Conservation (phyloP, 1,140 invertebrate species). For the Batillaria attramentaria region DNA sequence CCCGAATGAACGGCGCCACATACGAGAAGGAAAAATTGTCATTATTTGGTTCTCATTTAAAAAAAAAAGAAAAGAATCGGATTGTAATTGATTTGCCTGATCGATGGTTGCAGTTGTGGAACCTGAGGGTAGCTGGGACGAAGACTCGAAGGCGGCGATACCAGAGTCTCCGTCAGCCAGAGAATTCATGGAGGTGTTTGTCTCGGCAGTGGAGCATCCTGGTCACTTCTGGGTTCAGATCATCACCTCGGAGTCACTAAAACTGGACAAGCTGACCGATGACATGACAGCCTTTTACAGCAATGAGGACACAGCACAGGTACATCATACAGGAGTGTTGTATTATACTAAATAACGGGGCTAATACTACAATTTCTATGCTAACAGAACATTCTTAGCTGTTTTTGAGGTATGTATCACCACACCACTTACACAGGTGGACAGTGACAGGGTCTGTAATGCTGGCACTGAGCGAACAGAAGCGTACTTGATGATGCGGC, state of each 20-base stretch:
- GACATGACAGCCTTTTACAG: conserved; percentile 86
- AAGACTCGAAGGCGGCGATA: neutral
- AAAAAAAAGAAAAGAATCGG: neutral
- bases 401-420: no score
- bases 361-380: no score
- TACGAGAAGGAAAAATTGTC: neutral
- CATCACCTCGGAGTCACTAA: conserved; percentile 78
- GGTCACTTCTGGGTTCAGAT: conserved; percentile 89
- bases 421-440: no score
- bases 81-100: neutral
- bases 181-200: conserved; percentile 82
- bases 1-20: no score
- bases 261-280: conserved; percentile 82
- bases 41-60: neutral
- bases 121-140: conserved; percentile 29
- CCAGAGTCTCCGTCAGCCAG: conserved; percentile 68
- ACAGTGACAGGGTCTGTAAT: no score
- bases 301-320: conserved; percentile 32
- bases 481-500: no score
- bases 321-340: no score
- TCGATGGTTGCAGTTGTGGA: conserved; percentile 21
- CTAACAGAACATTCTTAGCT: no score
- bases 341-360: no score
- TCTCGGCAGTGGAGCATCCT: conserved; percentile 85
- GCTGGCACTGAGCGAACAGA: no score